phyloP scores from a whole-genome alignment of 1,140 invertebrate genomes.

The Heliconius congener region DNA sequence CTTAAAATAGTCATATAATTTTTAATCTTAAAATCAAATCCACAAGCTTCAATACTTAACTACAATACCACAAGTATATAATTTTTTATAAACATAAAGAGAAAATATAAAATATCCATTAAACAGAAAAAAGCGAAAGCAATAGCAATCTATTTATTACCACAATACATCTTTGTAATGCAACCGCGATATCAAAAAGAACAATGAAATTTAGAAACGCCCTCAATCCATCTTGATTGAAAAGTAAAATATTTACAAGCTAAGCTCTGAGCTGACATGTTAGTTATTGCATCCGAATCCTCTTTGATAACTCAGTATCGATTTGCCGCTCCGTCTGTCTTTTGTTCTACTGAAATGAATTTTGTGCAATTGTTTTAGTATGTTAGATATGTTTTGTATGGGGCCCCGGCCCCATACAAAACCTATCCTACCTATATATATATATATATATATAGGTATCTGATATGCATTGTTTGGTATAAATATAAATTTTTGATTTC shows the following conservation, averaged over 20 bases:
- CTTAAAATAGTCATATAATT: too few species aligned
- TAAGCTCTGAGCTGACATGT: slow-evolving; percentile 22
- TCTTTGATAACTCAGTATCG: slow-evolving; percentile 36
- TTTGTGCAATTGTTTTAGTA: slow-evolving; percentile 14
- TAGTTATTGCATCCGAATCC: slow-evolving; percentile 39
- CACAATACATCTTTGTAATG: background rate
- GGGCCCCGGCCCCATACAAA: too few species aligned
- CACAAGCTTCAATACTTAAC: background rate
- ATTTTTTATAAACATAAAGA: background rate
- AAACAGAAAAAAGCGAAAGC: background rate
- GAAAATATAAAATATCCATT: background rate
- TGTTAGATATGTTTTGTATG: background rate
- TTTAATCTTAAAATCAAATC: background rate
- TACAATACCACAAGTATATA: background rate
- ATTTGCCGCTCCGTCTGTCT: slow-evolving; percentile 27
- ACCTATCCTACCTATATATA: too few species aligned
- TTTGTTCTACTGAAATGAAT: slow-evolving; percentile 31
- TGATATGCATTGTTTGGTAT: too few species aligned
- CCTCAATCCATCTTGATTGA: slow-evolving; percentile 27
- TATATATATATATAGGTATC: background rate
- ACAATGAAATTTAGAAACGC: background rate
- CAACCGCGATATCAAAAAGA: background rate
- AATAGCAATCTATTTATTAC: slow-evolving; percentile 5
- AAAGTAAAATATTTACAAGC: slow-evolving; percentile 35
- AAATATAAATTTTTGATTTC: too few species aligned